phyloP scores from a whole-genome alignment of 1,140 invertebrate species.

The Nymphalis io region DNA sequence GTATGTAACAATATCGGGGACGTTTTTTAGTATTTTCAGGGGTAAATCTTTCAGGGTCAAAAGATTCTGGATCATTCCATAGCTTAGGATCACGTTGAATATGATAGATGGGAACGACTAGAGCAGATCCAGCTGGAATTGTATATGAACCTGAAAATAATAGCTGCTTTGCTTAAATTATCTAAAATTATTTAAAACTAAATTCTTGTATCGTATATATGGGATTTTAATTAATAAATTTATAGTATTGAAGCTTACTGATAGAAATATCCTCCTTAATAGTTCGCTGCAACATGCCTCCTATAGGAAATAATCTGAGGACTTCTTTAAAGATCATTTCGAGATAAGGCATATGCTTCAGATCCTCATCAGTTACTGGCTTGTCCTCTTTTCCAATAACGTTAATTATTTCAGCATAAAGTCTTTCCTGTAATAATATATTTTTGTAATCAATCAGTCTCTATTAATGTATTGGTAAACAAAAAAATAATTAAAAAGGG shows the following conservation, averaged over 20 bases:
- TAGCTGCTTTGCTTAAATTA: background rate
- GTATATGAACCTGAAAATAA: conserved; percentile 71
- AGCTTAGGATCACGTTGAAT: conserved; percentile 57
- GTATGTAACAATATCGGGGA: conserved; percentile 81
- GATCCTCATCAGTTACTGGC: conserved; percentile 49
- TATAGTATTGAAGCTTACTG: conserved; percentile 42
- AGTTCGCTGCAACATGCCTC: conserved; percentile 60
- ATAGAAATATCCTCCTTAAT: conserved; percentile 57
- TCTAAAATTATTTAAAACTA: background rate
- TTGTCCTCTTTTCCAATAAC: conserved; percentile 49
- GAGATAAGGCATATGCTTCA: conserved; percentile 61
- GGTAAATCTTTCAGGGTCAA: conserved; percentile 86
- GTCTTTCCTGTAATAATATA: conserved; percentile 47
- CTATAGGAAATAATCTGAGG: conserved; percentile 60
- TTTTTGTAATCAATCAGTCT: too few species aligned
- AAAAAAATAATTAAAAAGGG: too few species aligned
- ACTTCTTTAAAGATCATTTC: conserved; percentile 66
- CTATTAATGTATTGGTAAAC: too few species aligned
- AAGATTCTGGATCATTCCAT: conserved; percentile 67
- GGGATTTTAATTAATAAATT: background rate
- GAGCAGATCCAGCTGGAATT: conserved; percentile 78
- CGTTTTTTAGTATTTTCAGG: conserved; percentile 79
- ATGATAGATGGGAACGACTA: conserved; percentile 57
- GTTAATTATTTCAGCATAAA: conserved; percentile 55
- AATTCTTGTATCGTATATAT: background rate